phyloP scores from a whole-genome alignment of 2,113 vertebrate species.

The Halcyon senegalensis region DNA sequence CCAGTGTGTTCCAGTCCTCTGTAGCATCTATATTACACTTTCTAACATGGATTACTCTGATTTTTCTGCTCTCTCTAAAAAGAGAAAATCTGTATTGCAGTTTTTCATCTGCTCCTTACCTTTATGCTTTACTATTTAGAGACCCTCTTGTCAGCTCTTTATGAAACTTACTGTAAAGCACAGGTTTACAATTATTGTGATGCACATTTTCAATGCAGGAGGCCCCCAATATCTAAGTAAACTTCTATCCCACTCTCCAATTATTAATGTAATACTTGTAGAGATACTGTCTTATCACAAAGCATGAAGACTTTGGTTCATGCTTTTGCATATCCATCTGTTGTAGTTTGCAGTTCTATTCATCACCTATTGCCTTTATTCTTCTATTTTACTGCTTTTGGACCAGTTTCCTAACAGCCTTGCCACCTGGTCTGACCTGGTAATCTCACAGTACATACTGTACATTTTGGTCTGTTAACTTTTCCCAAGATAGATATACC shows the following conservation, averaged over 20 bases:
- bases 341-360: slow-evolving; percentile 33
- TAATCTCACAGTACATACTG: slow-evolving; percentile 55
- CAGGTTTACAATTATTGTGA: not conserved
- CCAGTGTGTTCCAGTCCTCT: not conserved
- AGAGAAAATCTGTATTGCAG: not conserved
- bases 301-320: slow-evolving; percentile 27
- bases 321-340: slow-evolving; percentile 31
- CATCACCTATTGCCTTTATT: slow-evolving; percentile 43
- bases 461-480: slow-evolving; percentile 44
- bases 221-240: not conserved
- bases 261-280: not conserved
- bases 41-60: not conserved
- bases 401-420: slow-evolving; percentile 37
- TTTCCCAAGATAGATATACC: not conserved
- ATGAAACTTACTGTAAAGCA: not conserved
- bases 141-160: not conserved
- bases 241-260: not conserved
- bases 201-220: not conserved
- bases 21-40: not conserved
- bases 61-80: slow-evolving; percentile 7
- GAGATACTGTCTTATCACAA: not conserved
- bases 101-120: not conserved
- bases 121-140: not conserved
- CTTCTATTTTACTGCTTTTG: slow-evolving; percentile 46
- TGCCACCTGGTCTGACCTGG: slow-evolving; percentile 40